Evolutionary conservation across 1,140 invertebrate species (phyloP), one percentile per base, ranked within the genome.

Genomic region (Sitobion miscanthi): DNA sequence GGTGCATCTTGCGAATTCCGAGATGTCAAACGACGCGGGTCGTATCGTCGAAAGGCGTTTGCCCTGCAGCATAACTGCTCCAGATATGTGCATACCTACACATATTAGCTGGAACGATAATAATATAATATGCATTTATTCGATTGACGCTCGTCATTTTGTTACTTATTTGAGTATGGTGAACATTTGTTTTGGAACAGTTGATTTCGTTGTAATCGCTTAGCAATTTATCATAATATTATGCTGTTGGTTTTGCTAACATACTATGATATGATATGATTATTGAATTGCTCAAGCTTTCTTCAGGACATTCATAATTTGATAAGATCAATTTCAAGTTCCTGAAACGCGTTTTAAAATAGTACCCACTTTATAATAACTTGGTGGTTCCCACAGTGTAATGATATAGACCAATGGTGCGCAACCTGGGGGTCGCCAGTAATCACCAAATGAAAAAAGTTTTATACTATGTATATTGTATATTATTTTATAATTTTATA

Each of bases 321-420:
- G n/a, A 17, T 5, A 77, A n/a, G 30, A n/a, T n/a, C 6, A n/a
- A 77, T n/a, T 6, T 5, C 14, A n/a, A 77, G 6, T n/a, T 77
- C 5, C 17, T n/a, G n/a, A n/a, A 35, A 77, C 7, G 14, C 17
- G 17, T n/a, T 77, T 17, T 35, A 35, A 62, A 69, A 77, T 77
- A 20, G 14, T 5, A 69, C 14, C 14, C 0, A 14, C 1, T 77
- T 77, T 3, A 35, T 77, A 20, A 6, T 17, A 77, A 77, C 6
- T n/a, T 6, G 14, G 6, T n/a, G 1, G n/a, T n/a, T 1, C 9
- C 9, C 11, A 14, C 30, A 14, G 0, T 11, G 0, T n/a, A n/a
- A 62, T 62, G 30, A 42, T 42, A 42, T 38, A 38, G 38, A 38
- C 38, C 35, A 35, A 0, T 35, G 35, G 35, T 35, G 35, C 35